A percentile compares a stretch with the other conserved stretches of the same genome.
phyloP scores from a whole-genome alignment of 2,888 invertebrate species.

The Brassicogethes aeneus region DNA sequence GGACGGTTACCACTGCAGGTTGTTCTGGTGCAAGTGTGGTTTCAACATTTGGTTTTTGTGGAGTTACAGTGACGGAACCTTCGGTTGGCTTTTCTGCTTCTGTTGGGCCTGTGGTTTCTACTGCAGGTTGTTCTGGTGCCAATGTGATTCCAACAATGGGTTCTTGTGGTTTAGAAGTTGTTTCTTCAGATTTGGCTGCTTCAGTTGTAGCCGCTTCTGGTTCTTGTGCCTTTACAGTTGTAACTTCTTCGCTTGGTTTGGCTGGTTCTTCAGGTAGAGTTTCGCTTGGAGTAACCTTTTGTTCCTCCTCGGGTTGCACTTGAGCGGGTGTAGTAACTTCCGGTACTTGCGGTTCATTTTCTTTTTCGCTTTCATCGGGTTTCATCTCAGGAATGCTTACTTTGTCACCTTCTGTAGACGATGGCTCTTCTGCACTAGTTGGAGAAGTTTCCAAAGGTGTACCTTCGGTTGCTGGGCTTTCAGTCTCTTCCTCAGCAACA shows the following conservation, averaged over 20 bases:
- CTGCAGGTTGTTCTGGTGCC: background rate
- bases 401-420: background rate
- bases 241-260: conserved; percentile 3
- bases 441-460: conserved; percentile 1
- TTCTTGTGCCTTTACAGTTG: conserved; percentile 7
- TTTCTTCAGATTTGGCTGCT: conserved; percentile 4
- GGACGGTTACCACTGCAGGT: no score
- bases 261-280: conserved; percentile 10
- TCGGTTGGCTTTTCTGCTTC: conserved; percentile 3
- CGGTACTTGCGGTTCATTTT: conserved; percentile 7
- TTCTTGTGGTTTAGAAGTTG: background rate
- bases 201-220: conserved; percentile 1
- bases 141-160: background rate
- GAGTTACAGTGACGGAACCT: background rate
- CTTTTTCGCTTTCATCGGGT: background rate
- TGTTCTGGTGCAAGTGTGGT: background rate
- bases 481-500: conserved; percentile 7
- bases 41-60: background rate
- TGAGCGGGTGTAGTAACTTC: conserved; percentile 10
- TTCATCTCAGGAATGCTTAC: background rate
- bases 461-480: conserved; percentile 4
- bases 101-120: conserved; percentile 3
- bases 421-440: background rate
- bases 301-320: conserved; percentile 7
- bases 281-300: conserved; percentile 11